phyloP scores from a whole-genome alignment of 2,797 vertebrate genomes.

The Sebastes flavidus region DNA sequence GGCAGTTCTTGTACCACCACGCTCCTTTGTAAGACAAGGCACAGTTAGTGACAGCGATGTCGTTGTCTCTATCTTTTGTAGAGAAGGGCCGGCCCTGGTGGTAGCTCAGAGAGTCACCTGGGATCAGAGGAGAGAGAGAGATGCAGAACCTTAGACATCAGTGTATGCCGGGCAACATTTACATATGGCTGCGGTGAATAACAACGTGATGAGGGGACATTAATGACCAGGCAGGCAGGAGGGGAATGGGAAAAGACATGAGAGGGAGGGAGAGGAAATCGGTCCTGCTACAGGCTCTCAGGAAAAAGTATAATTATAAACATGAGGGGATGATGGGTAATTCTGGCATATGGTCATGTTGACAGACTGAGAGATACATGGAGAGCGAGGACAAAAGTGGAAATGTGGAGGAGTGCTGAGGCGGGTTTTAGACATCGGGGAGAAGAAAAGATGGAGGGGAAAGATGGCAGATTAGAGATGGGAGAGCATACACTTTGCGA shows the following conservation, averaged over 20 bases:
- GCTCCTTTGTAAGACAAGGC: slow-evolving; percentile 99
- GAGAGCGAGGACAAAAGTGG: slow-evolving; percentile 12
- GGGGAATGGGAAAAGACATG: slow-evolving; percentile 7
- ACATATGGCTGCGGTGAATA: slow-evolving; percentile 16
- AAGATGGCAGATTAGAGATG: slow-evolving; percentile 10
- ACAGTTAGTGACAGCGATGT: slow-evolving; percentile 97
- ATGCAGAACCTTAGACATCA: slow-evolving; percentile 11
- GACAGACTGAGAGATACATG: slow-evolving; percentile 50
- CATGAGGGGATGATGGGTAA: slow-evolving; percentile 59
- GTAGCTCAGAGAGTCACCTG: slow-evolving; percentile 97
- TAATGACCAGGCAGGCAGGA: slow-evolving; percentile 21
- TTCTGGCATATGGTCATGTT: slow-evolving; percentile 62
- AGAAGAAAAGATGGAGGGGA: slow-evolving; percentile 14
- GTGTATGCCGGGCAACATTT: not conserved
- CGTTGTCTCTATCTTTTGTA: slow-evolving; percentile 97
- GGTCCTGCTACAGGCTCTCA: slow-evolving; percentile 17
- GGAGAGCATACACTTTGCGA: not conserved
- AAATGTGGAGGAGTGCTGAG: slow-evolving; percentile 33
- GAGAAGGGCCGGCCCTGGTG: slow-evolving; percentile 98
- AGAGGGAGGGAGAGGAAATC: not conserved
- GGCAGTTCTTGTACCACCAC: slow-evolving; percentile 99
- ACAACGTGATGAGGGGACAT: slow-evolving; percentile 13
- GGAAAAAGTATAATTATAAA: slow-evolving; percentile 58
- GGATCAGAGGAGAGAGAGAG: slow-evolving; percentile 3
- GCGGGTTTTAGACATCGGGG: slow-evolving; percentile 20